Evolutionary conservation across 2,888 invertebrate genomes (phyloP).

Genomic region (Brachypterus glaber): DNA sequence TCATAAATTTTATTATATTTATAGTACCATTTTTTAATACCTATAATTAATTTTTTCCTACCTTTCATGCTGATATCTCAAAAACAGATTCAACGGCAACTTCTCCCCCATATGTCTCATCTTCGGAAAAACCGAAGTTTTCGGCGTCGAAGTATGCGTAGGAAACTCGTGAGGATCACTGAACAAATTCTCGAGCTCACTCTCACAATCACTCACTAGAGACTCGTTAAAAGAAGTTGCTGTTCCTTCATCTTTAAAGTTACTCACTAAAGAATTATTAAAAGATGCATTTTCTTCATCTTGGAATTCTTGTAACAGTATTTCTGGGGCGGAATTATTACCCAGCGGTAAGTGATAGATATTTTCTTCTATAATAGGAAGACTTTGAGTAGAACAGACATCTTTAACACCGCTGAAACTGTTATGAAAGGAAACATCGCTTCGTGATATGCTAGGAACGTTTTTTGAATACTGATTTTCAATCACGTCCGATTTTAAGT

Average conservation of each 20-base stretch:
- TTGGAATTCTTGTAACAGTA: constrained; percentile 20
- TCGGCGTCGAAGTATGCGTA: constrained; percentile 41
- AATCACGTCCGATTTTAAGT: constrained; percentile 18
- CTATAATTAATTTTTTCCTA: constrained; percentile 16
- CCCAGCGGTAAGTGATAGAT: not conserved
- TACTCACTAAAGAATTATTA: constrained; percentile 29
- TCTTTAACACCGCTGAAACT: constrained; percentile 3
- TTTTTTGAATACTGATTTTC: constrained; percentile 35
- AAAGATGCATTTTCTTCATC: constrained; percentile 22
- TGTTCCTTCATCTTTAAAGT: constrained; percentile 39
- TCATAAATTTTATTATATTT: too few species aligned
- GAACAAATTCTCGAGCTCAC: constrained; percentile 37
- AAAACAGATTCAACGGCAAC: constrained; percentile 24
- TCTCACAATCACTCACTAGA: constrained; percentile 35
- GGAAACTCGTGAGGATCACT: constrained; percentile 33
- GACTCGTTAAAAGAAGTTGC: constrained; percentile 23
- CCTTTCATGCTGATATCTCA: constrained; percentile 32
- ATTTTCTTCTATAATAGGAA: constrained; percentile 4
- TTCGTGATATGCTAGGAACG: constrained; percentile 23
- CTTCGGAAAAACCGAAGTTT: constrained; percentile 22
- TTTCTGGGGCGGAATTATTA: constrained; percentile 28
- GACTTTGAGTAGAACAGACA: constrained; percentile 3
- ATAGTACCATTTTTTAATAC: too few species aligned
- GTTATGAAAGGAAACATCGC: not conserved
- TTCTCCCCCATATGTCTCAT: constrained; percentile 23